Evolutionary conservation across 2,888 invertebrate species (phyloP).

Genomic region (Pycnomerus fuliginosus): DNA sequence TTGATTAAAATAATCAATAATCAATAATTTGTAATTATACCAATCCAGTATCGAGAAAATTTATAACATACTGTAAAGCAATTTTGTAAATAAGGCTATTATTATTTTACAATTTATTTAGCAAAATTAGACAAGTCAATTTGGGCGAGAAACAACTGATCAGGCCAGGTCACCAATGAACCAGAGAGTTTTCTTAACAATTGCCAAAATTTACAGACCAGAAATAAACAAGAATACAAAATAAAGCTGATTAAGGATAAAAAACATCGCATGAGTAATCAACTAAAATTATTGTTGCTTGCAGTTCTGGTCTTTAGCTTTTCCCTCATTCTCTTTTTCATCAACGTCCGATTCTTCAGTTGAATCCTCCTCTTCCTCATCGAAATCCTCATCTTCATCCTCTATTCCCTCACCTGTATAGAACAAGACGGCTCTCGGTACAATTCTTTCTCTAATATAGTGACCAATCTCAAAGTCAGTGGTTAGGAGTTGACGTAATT

Average conservation of each 20-base stretch:
- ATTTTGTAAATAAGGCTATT: no score
- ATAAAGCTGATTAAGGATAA: constrained; percentile 13
- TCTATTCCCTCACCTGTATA: constrained; percentile 90
- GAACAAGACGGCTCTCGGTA: constrained; percentile 95
- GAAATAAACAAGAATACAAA: constrained; percentile 9
- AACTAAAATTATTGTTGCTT: constrained; percentile 23
- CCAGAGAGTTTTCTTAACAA: constrained; percentile 5
- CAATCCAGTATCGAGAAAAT: no score
- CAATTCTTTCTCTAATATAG: constrained; percentile 92
- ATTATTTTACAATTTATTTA: neutral
- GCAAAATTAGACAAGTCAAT: neutral
- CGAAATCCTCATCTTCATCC: constrained; percentile 73
- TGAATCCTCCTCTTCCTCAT: constrained; percentile 74
- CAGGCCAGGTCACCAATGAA: no score
- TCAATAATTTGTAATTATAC: no score
- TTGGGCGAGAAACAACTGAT: no score
- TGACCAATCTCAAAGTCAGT: constrained; percentile 99
- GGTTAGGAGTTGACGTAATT: constrained; percentile 80
- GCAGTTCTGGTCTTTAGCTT: constrained; percentile 28
- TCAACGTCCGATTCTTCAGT: constrained; percentile 57
- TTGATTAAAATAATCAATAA: no score
- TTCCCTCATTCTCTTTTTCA: constrained; percentile 54
- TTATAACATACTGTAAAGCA: no score
- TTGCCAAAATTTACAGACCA: constrained; percentile 7
- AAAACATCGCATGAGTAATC: constrained; percentile 4